Conservation (phyloP, 2,113 vertebrate genomes). For the Pygoscelis antarcticus region DNA sequence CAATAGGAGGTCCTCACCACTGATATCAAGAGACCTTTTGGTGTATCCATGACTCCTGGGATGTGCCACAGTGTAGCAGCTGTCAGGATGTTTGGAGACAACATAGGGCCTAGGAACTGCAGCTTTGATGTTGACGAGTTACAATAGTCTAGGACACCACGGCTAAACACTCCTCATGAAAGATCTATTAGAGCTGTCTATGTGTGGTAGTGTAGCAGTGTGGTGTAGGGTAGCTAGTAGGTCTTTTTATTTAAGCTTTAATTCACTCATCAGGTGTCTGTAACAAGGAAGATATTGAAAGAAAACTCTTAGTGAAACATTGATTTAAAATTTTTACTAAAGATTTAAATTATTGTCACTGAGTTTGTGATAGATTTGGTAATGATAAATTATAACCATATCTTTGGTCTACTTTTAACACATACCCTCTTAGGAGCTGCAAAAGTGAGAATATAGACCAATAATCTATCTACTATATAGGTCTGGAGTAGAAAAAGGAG, state of each 20-base stretch:
- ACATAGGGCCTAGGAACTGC: neutral
- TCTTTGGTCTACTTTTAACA: neutral
- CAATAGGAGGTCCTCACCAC: neutral
- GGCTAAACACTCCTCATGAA: neutral
- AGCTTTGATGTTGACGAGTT: neutral
- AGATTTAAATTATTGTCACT: neutral
- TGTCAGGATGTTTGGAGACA: neutral
- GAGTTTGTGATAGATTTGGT: neutral
- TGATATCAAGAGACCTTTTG: neutral
- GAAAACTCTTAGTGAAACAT: neutral
- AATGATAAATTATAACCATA: neutral
- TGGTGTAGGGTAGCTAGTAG: neutral
- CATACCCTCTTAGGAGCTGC: neutral
- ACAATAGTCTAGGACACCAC: neutral
- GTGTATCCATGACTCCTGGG: neutral
- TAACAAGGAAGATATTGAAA: neutral
- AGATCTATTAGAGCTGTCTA: neutral
- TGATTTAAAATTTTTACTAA: neutral
- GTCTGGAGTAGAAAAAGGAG: neutral
- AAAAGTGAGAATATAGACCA: neutral
- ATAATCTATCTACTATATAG: neutral
- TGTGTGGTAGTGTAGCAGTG: neutral
- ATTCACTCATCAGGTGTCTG: neutral
- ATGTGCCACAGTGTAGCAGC: neutral
- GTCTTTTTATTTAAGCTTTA: neutral